phyloP scores from a whole-genome alignment of 2,888 invertebrate species.

The Cephus runcator region DNA sequence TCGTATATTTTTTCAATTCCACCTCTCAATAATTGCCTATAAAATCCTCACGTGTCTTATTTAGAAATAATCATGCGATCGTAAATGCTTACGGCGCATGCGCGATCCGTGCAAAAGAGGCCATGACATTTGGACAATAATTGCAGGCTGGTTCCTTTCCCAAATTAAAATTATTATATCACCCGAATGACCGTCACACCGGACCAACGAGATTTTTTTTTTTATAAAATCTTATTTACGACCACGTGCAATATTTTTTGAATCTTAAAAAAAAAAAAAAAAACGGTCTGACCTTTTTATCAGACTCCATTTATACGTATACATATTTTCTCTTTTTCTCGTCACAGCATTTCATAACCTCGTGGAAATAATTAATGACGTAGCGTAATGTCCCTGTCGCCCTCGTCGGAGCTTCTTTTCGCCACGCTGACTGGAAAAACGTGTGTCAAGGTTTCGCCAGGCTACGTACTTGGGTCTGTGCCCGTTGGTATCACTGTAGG shows the following conservation, averaged over 20 bases:
- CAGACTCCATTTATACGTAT: neutral
- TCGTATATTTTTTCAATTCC: neutral
- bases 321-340: neutral
- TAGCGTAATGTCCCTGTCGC: neutral
- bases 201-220: neutral
- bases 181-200: neutral
- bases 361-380: neutral
- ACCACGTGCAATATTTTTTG: neutral
- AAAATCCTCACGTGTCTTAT: neutral
- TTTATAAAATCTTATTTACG: no score
- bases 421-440: constrained; percentile 14
- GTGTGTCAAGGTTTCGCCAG: constrained; percentile 35
- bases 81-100: neutral
- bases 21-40: no score
- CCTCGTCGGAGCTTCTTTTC: neutral
- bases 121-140: neutral
- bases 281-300: neutral
- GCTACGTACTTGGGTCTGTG: constrained; percentile 16
- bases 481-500: neutral
- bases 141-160: neutral
- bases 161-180: neutral
- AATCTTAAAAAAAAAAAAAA: neutral
- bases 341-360: neutral
- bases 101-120: neutral
- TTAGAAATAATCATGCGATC: neutral